Percentiles rank a stretch among this genome's conserved stretches.
These are phyloP conservation scores for Anniella stebbinsi DNA, from an alignment of 2,797 vertebrate species.

Conservation along the genomic window DNA sequence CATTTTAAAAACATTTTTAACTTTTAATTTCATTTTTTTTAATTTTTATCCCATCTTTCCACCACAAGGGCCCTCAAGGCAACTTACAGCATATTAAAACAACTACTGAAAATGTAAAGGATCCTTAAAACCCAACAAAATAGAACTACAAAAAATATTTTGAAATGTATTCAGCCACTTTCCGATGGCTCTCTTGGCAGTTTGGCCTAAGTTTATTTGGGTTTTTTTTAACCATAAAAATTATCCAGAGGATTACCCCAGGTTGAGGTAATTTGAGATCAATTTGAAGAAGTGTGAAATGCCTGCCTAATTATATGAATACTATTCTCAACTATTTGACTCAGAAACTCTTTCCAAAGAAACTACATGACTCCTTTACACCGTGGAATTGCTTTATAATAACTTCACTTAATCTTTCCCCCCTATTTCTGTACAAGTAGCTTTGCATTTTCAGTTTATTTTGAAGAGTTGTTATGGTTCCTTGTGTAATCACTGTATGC, in stretches of 20 bases:
- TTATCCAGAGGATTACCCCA: background rate
- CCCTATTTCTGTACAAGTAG: background rate
- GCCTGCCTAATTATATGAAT: background rate
- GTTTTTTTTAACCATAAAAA: background rate
- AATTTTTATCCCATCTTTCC: background rate
- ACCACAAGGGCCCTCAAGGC: background rate
- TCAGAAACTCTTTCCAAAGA: background rate
- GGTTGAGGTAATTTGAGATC: background rate
- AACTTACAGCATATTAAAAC: background rate
- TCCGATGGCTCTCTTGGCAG: background rate
- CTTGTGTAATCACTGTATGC: constrained; percentile 26
- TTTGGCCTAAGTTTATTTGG: background rate
- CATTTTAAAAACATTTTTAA: background rate
- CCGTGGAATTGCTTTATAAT: constrained; percentile 15
- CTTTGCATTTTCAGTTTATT: constrained; percentile 50
- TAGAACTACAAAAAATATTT: background rate
- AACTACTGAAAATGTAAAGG: background rate
- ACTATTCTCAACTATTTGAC: background rate
- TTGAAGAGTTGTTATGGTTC: constrained; percentile 46
- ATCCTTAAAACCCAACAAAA: background rate
- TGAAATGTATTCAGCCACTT: background rate
- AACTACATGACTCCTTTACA: background rate
- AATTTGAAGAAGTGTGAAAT: background rate
- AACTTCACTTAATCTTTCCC: constrained; percentile 44
- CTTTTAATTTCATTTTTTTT: background rate